Percentiles rank a stretch among this genome's conserved stretches.
These are phyloP conservation scores for Synergus itoensis DNA, from an alignment of 2,888 invertebrate genomes.

Conservation along the genomic window DNA sequence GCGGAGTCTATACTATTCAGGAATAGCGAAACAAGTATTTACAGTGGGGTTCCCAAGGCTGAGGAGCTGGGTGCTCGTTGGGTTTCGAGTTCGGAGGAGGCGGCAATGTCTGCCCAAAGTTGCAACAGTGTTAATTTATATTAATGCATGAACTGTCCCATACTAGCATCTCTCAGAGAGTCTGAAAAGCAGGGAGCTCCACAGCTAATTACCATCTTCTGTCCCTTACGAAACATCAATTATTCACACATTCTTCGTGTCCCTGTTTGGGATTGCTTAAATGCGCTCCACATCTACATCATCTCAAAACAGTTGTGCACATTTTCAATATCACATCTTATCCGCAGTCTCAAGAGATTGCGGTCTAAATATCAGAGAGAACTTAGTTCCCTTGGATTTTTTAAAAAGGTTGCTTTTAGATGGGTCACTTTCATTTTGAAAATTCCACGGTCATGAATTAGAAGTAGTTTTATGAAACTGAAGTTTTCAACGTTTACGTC, in stretches of 20 bases:
- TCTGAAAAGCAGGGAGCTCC: conserved; percentile 48
- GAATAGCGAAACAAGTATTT: conserved; percentile 31
- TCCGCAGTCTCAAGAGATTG: background rate
- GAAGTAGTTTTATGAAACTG: too few relatives aligned
- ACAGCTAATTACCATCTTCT: conserved; percentile 50
- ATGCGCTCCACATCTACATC: conserved; percentile 29
- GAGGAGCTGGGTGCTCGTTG: background rate
- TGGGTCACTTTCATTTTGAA: too few relatives aligned
- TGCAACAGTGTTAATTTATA: conserved; percentile 65
- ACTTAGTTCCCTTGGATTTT: too few relatives aligned
- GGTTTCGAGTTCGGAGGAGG: conserved; percentile 38
- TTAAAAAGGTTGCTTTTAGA: too few relatives aligned
- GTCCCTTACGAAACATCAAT: conserved; percentile 58
- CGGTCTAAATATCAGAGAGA: background rate
- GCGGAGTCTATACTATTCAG: conserved; percentile 35
- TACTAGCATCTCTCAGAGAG: conserved; percentile 53
- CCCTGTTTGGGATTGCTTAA: conserved; percentile 21
- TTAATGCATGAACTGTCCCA: conserved; percentile 63
- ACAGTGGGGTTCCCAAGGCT: conserved; percentile 22
- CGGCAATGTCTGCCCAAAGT: conserved; percentile 50
- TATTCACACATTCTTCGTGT: conserved; percentile 62
- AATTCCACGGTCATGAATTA: too few relatives aligned
- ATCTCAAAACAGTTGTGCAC: background rate
- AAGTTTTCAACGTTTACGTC: too few relatives aligned
- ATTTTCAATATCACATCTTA: background rate